Evolutionary conservation across 1,140 invertebrate genomes (phyloP), one percentile per base, ranked within the genome.

Genomic region (Lethocerus indicus): DNA sequence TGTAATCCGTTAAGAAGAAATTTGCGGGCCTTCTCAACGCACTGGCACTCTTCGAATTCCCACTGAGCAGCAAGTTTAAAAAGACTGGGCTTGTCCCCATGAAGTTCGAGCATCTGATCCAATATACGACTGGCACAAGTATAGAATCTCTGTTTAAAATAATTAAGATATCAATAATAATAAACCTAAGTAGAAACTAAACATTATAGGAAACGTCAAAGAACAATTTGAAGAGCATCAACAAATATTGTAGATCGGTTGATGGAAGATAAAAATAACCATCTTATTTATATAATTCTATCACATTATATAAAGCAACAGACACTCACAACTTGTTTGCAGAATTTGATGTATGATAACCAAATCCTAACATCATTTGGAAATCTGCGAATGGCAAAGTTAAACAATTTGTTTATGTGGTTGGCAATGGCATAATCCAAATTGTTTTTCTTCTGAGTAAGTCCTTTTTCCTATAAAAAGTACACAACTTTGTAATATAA

Each of bases 41-140:
- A 76, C 16, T 74, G 67, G 52, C 72, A 75, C 52, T 80, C 76
- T 60, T 83, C 74, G 54, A 75, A 72, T 64, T 87, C 81, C 74
- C 75, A 83, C 56, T 73, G 74, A 14, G 79, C 79, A 6, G 80
- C 81, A 49, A 78, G 59, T 35, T 78, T 69, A 80, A 81, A 86
- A 48, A 82, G 68, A 57, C 79, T 75, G 52, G 78, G 75, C 58
- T 81, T 82, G 56, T 79, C 74, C 49, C 73, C 72, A 61, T 85
- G 80, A 4, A 82, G 60, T 67, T 79, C 64, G 7, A 79, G 61
- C 72, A 78, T 73, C 49, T 62, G 61, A 0, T 63, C 65, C 49
- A 74, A 67, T 43, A 75, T 63, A 20, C 61, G 58, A 56, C 67
- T 69, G 12, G 73, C 67, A 43, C 54, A 61, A 21, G 47, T 57